Base-by-base conservation (phyloP, 37 sponge, comb jelly and placozoan species). In the Aplysina aerophoba region DNA sequence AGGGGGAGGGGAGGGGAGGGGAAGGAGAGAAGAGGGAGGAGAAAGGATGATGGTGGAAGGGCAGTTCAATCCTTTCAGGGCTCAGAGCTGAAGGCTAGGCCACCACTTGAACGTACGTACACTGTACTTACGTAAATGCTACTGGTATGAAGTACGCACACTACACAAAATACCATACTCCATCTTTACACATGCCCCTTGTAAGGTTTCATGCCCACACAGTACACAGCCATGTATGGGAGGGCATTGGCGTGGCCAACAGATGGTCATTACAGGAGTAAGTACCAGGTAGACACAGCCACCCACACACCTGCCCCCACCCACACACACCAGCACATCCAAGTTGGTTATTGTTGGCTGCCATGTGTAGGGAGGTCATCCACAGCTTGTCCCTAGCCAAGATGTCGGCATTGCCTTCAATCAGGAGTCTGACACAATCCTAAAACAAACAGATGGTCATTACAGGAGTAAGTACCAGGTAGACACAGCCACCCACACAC, bases 361-460 rank as follows among this genome's bases (percentile, higher is more conserved):
- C 97, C 74, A 94, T 58, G 75, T 96, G 97, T 19, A 96, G 84
- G 20, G 97, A 95, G 8, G 93, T 90, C 91, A 91, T 90, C 97
- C 97, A 96, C 72, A 90, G 89, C 89, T 92, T 94, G 73, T 96
- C 97, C 20, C 97, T 56, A 20, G 97, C 95, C 79, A 88, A 86
- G 31, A 92, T 81, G 57, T 95, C 96, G 55, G 93, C 96, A 34
- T 88, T 73, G 56, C 88, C 73, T 27, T 93, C 83, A 22, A 95
- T 39, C 53, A 95, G 68, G 73, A 92, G 92, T 73, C 78, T 86
- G 24, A 90, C 91, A 41, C 85, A 72, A 6, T 50, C 82, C 85
- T 86, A 77, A 28, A 30, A 8, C 4, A 44, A 24, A 44, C 11
- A 50, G 8, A 55, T n/a, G n/a, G n/a, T n/a, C n/a, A n/a, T n/a